phyloP scores from a whole-genome alignment of 2,797 vertebrate species.

The Pseudocheirus occidentalis region DNA sequence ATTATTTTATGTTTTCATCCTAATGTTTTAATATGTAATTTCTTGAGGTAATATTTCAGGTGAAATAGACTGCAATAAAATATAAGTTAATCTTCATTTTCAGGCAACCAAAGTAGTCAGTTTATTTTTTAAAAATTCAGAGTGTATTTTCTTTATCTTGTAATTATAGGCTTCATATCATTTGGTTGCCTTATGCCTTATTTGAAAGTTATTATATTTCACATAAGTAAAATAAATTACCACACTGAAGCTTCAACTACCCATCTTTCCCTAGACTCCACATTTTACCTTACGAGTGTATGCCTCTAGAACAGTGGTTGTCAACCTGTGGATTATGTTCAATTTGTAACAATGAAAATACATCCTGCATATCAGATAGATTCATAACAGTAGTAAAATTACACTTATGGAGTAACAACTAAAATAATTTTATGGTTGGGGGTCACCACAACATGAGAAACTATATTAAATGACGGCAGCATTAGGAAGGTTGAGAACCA shows the following conservation, averaged over 20 bases:
- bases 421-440: no score
- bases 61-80: neutral
- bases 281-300: conserved; percentile 12
- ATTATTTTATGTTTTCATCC: no score
- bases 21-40: neutral
- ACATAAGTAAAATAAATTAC: neutral
- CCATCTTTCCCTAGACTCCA: neutral
- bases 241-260: neutral
- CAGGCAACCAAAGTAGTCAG: neutral
- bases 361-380: no score
- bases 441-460: no score
- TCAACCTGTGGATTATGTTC: no score
- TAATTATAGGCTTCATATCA: neutral
- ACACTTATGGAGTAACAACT: no score
- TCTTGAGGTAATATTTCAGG: conserved; percentile 5
- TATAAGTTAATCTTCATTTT: conserved; percentile 29
- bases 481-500: no score
- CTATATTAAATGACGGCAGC: no score
- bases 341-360: no score
- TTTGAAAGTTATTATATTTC: conserved; percentile 3
- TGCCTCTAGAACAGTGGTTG: neutral
- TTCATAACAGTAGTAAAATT: no score
- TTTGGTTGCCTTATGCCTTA: neutral
- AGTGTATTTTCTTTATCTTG: neutral
- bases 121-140: conserved; percentile 14